Percentiles rank a stretch among this genome's conserved stretches.
These are phyloP conservation scores for Idaea dimidiata DNA, from an alignment of 2,888 invertebrate species.

Conservation along the genomic window DNA sequence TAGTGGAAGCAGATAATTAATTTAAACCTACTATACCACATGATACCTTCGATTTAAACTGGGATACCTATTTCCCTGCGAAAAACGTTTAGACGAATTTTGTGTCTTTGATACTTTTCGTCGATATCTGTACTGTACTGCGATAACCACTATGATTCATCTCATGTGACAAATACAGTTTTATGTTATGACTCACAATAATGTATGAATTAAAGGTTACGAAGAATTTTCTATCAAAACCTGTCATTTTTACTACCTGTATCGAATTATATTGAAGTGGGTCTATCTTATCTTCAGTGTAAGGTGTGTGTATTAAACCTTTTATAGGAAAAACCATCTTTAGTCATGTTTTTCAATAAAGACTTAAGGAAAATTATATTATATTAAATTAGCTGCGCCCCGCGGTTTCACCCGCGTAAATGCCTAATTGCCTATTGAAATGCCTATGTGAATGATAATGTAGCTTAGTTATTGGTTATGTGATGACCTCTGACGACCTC, in stretches of 20 bases:
- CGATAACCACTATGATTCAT: neutral
- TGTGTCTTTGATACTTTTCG: no score
- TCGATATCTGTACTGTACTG: no score
- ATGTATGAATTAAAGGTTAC: neutral
- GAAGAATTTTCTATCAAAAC: conserved; percentile 6
- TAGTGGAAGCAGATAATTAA: no score
- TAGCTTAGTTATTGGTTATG: no score
- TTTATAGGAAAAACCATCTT: neutral
- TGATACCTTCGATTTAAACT: no score
- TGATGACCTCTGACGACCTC: no score
- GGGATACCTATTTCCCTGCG: no score
- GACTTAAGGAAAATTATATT: neutral
- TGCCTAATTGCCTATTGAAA: no score
- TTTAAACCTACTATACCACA: no score
- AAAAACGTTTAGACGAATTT: no score
- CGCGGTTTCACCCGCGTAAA: no score
- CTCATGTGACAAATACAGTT: neutral
- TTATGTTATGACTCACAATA: neutral
- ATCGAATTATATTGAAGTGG: neutral
- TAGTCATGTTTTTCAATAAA: neutral
- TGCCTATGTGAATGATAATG: no score
- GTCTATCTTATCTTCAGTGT: neutral
- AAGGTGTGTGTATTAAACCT: neutral
- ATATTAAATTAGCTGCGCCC: neutral
- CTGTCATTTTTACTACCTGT: neutral